Percentiles rank a stretch among this genome's conserved stretches.
Evolutionary conservation across 1,140 invertebrate genomes (phyloP).

Genomic region (Galendromus occidentalis): DNA sequence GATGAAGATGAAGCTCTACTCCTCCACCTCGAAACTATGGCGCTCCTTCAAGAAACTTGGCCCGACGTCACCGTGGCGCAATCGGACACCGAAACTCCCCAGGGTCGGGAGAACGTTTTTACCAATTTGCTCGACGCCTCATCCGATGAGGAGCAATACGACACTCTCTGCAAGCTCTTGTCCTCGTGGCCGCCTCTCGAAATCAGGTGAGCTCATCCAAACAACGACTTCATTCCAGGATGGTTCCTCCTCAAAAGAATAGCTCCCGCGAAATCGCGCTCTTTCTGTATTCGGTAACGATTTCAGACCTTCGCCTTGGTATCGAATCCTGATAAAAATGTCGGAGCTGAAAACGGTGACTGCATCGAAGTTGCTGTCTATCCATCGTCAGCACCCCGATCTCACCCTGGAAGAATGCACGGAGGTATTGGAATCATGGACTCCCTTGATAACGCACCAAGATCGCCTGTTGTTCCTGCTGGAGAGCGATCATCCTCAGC

Average conservation of each 20-base stretch:
- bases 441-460: not conserved
- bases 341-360: not conserved
- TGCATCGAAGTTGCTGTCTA: not conserved
- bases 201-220: not conserved
- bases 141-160: not conserved
- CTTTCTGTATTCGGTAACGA: not conserved
- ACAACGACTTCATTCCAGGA: not conserved
- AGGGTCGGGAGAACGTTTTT: not conserved
- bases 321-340: not conserved
- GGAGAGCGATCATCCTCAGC: not conserved
- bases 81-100: not conserved
- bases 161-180: not conserved
- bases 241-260: not conserved
- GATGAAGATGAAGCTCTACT: not conserved
- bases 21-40: not conserved
- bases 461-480: not conserved
- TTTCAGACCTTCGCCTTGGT: not conserved
- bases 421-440: not conserved
- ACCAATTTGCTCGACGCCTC: not conserved
- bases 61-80: not conserved
- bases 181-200: not conserved
- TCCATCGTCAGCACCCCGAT: not conserved
- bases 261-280: not conserved
- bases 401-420: not conserved
- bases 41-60: not conserved